Base-by-base conservation (phyloP, 2,888 invertebrate species). In the Apodemia mormo region DNA sequence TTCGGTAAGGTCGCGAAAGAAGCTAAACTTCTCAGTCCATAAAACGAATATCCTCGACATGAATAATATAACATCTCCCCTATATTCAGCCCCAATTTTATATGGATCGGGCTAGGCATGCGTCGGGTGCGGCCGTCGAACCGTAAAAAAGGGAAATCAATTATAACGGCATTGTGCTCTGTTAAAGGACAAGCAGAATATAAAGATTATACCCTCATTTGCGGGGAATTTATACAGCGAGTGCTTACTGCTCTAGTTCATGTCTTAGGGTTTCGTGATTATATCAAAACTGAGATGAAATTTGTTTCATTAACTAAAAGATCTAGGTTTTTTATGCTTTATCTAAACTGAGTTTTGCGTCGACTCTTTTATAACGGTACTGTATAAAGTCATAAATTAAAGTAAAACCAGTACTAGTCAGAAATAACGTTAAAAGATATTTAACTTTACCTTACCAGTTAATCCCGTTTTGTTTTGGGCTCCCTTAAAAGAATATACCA, bases 141-240 rank as follows among this genome's bases (percentile, higher is more conserved):
- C 88, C 90, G 87, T 89, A 86, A 90, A 90, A 90, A 89, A 87
- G 86, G 88, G 85, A 87, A 91, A 92, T 90, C 91, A 92, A 90
- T 91, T 91, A 90, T 69, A 69, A 69, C 65, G 65, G 65, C 49
- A 69, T 65, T 52, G 69, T 69, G 69, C 56, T 43, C 65, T 69
- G 54, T 52, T 30, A 65, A 69, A 65, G 69, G 65, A 65, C 69
- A 64, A 33, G 61, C 61, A 64, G 61, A 64, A 64, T 64, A 64
- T 64, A 37, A 64, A 64, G 61, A 64, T 64, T 64, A 64, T 64
- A 64, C 61, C 61, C 61, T 64, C 61, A 64, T 37, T 64, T 64
- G 61, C n/a, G 61, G 61, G 33, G 30, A 33, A 64, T 64, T 64
- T 64, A 64, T 33, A 37, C 61, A 64, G 61, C 33, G 37, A 33